Percentiles rank a stretch among this genome's conserved stretches.
phyloP scores from a whole-genome alignment of 1,140 invertebrate genomes.

The Laupala kohalensis region DNA sequence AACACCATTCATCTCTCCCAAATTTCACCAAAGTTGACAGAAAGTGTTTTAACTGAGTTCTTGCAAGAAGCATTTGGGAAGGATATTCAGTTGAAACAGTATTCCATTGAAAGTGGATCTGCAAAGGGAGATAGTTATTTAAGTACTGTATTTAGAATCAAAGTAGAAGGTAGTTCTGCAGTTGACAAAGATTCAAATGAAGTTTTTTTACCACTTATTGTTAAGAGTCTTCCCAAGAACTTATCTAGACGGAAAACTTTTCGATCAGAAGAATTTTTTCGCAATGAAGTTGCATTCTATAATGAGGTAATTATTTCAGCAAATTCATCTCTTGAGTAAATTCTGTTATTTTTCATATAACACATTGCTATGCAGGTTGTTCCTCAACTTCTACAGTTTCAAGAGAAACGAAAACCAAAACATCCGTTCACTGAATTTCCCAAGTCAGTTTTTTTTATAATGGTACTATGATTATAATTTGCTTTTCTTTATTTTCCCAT shows the following conservation, averaged over 20 bases:
- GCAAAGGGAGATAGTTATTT: conserved; percentile 52
- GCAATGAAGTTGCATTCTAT: conserved; percentile 53
- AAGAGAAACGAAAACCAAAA: conserved; percentile 28
- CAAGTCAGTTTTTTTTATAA: conserved; percentile 15
- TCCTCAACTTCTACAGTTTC: conserved; percentile 36
- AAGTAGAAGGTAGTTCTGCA: conserved; percentile 31
- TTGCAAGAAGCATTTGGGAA: not conserved
- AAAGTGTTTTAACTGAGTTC: not conserved
- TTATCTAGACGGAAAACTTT: conserved; percentile 44
- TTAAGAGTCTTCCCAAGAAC: conserved; percentile 49
- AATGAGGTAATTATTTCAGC: conserved; percentile 29
- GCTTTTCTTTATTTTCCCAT: not conserved
- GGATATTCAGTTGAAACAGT: conserved; percentile 29
- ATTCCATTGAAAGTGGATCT: conserved; percentile 26
- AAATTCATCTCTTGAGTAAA: not conserved
- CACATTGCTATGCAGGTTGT: conserved; percentile 23
- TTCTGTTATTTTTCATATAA: conserved; percentile 5
- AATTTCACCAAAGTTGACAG: not conserved
- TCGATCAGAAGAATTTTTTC: conserved; percentile 49
- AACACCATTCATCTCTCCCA: too few species aligned
- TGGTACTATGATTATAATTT: not conserved
- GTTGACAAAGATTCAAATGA: conserved; percentile 20
- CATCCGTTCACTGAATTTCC: conserved; percentile 37
- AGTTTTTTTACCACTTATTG: conserved; percentile 28
- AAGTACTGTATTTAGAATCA: conserved; percentile 41